phyloP scores from a whole-genome alignment of 2,113 vertebrate species.

The Nannobrachium achirus region DNA sequence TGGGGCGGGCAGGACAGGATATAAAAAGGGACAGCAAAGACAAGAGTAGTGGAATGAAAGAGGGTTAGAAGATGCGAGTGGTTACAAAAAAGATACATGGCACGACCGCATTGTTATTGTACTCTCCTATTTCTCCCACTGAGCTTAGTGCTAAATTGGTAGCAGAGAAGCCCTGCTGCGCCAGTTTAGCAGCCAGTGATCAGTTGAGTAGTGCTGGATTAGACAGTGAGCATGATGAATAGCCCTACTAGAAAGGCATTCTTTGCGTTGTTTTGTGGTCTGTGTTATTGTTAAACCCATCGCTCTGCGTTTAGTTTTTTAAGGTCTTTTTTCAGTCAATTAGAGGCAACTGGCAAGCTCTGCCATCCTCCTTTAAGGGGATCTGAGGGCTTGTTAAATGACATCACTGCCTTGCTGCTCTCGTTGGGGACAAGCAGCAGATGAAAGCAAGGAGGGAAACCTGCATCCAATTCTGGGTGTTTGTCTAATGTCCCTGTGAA shows the following conservation, averaged over 20 bases:
- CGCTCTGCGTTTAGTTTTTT: slow-evolving; percentile 56
- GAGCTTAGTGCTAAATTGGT: slow-evolving; percentile 64
- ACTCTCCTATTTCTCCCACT: slow-evolving; percentile 52
- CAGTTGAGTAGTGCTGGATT: slow-evolving; percentile 47
- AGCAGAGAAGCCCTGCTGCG: slow-evolving; percentile 68
- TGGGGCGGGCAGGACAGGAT: slow-evolving; percentile 23
- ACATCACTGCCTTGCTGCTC: slow-evolving; percentile 76
- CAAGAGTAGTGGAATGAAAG: slow-evolving; percentile 27
- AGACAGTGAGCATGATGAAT: slow-evolving; percentile 69
- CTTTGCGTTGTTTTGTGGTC: slow-evolving; percentile 69
- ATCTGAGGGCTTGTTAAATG: slow-evolving; percentile 74
- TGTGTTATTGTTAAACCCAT: slow-evolving; percentile 70
- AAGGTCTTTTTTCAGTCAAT: slow-evolving; percentile 66
- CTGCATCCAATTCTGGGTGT: slow-evolving; percentile 78
- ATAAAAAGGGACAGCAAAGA: slow-evolving; percentile 16
- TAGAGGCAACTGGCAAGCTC: slow-evolving; percentile 70
- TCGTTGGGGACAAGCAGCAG: slow-evolving; percentile 73
- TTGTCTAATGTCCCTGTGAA: slow-evolving; percentile 76
- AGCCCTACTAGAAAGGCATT: slow-evolving; percentile 67
- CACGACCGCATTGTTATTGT: slow-evolving; percentile 65
- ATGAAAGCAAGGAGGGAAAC: slow-evolving; percentile 73
- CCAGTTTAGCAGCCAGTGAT: slow-evolving; percentile 57
- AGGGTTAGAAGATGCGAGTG: slow-evolving; percentile 36
- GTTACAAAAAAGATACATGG: slow-evolving; percentile 56
- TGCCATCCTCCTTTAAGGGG: slow-evolving; percentile 63